Evolutionary conservation across 2,797 vertebrate species (phyloP), one percentile per base, ranked within the genome.

Genomic region (Carcharodon carcharias): DNA sequence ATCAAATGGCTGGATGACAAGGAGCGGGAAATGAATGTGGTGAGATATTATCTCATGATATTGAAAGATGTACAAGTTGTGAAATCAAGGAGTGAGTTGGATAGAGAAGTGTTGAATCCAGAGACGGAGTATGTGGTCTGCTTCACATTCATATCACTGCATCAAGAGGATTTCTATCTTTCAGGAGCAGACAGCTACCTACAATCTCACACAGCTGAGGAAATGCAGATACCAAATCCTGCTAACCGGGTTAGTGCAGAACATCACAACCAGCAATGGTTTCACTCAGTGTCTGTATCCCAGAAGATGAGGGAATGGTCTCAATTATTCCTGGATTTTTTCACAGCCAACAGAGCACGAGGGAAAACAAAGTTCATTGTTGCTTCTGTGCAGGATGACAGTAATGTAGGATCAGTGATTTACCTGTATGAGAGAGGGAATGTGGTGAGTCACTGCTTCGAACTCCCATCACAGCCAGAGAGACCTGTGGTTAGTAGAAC

Each of bases 401-500:
- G 50, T 23, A 96, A 93, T 40, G 96, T 95, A 1, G 96, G 96
- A 2, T 96, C 97, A 58, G 96, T 96, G 21, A 96, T 97, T 93
- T 96, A 97, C 96, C 96, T 97, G 56, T 97, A 96, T 94, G 96
- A 96, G 96, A 96, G 80, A 0, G 97, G 97, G 14, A 56, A 45
- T 61, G 67, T 96, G 45, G 23, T 96, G 4, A 96, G 23, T 82
- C 71, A 93, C 4, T 93, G 95, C 16, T 97, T 96, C 94, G 85
- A 97, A 93, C 97, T 96, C 35, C 97, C 97, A 4, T 96, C 97
- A 35, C 96, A 97, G 65, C 97, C 97, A 11, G 96, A 63, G 54
- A 80, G 26, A 21, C 96, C 96, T 0, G 80, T 54, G 50, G 9
- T 96, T 58, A 28, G 92, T 77, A 69, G 35, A 61, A 65, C 26